Percentiles rank a stretch among this genome's conserved stretches.
Conservation (phyloP, 2,797 vertebrate genomes). For the Sebastes reedi region DNA sequence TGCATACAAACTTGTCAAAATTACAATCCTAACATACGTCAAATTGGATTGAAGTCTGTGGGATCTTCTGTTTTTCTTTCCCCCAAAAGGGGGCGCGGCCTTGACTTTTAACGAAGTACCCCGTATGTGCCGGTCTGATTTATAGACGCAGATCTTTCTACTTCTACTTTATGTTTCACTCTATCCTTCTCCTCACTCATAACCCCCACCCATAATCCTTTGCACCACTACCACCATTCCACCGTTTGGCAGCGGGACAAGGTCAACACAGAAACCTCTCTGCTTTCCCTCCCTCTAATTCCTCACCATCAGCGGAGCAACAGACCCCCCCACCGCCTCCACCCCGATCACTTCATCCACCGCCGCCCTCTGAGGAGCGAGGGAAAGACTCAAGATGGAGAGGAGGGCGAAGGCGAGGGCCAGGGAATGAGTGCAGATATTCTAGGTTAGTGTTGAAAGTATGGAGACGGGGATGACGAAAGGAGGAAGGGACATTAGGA, state of each 20-base stretch:
- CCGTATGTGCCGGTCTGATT: background rate
- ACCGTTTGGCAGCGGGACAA: conserved; percentile 62
- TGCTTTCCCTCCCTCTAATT: conserved; percentile 45
- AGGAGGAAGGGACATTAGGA: background rate
- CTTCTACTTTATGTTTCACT: background rate
- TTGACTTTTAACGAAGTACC: too few relatives aligned
- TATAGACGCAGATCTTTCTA: background rate
- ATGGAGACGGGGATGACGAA: background rate
- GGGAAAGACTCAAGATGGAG: conserved; percentile 15
- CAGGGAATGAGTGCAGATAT: background rate
- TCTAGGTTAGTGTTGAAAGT: background rate
- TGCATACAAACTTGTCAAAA: too few relatives aligned
- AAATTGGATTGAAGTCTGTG: too few relatives aligned
- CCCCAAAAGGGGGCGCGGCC: too few relatives aligned
- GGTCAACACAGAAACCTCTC: conserved; percentile 57
- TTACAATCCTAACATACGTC: too few relatives aligned
- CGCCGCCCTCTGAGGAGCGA: conserved; percentile 8
- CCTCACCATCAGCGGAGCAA: conserved; percentile 46
- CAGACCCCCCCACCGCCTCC: conserved; percentile 9
- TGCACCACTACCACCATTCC: conserved; percentile 26
- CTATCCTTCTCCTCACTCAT: conserved; percentile 1
- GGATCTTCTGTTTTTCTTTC: too few relatives aligned
- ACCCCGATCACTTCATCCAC: conserved; percentile 38
- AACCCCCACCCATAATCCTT: conserved; percentile 34
- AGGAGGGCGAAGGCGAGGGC: background rate